These are phyloP conservation scores for Neria commutata DNA, from an alignment of 2,888 invertebrate genomes.

Conservation along the genomic window DNA sequence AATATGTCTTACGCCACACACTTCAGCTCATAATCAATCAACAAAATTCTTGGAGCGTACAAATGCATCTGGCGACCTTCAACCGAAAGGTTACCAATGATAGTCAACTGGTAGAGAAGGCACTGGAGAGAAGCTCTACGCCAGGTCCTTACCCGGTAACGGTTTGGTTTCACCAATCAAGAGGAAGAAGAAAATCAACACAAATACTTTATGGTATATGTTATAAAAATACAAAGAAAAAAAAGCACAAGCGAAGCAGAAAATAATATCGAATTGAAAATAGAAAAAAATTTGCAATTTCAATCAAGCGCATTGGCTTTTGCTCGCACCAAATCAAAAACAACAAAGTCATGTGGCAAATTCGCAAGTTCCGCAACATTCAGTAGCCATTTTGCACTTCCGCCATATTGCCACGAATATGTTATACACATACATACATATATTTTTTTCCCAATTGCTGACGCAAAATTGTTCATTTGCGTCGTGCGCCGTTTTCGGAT, in stretches of 20 bases:
- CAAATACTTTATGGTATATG: no score
- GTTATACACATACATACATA: not conserved
- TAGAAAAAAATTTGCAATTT: not conserved
- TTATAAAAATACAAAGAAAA: not conserved
- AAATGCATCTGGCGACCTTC: no score
- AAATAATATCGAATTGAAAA: not conserved
- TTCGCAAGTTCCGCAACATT: no score
- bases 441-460: not conserved
- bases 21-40: no score
- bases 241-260: not conserved
- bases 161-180: no score
- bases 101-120: no score
- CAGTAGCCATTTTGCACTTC: not conserved
- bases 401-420: not conserved
- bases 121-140: no score
- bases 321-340: slow-evolving; percentile 4
- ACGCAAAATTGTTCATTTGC: not conserved
- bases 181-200: no score
- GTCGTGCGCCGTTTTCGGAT: not conserved
- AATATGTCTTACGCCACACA: no score
- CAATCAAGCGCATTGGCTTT: slow-evolving; percentile 19
- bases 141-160: no score
- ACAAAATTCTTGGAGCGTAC: no score
- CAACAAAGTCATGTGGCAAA: not conserved
- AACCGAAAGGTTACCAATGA: no score